A percentile compares a stretch with the other conserved stretches of the same genome.
These are phyloP conservation scores for Gobionotothen gibberifrons DNA, from an alignment of 2,797 vertebrate species.

Conservation along the genomic window DNA sequence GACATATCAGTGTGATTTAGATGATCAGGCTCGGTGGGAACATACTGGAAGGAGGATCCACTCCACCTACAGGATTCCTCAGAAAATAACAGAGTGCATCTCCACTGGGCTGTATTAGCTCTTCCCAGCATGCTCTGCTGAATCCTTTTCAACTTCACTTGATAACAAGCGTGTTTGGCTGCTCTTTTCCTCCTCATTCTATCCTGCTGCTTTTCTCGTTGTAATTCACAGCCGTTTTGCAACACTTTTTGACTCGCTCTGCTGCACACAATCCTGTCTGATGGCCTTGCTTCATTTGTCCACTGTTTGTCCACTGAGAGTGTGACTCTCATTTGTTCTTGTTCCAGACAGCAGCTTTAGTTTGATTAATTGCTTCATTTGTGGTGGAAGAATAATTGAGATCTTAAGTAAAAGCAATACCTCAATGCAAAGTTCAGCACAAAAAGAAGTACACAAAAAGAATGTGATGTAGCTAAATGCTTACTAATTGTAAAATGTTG, in stretches of 20 bases:
- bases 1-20: conserved; percentile 40
- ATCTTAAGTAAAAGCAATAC: conserved; percentile 6
- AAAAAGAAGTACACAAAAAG: neutral
- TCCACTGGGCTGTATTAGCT: conserved; percentile 43
- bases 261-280: conserved; percentile 25
- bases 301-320: conserved; percentile 6
- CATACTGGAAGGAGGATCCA: conserved; percentile 68
- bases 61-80: conserved; percentile 71
- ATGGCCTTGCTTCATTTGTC: conserved; percentile 35
- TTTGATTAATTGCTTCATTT: conserved; percentile 3
- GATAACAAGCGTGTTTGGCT: conserved; percentile 61
- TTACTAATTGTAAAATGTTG: neutral
- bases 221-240: conserved; percentile 50
- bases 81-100: conserved; percentile 59
- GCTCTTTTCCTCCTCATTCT: conserved; percentile 31
- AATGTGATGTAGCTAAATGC: neutral
- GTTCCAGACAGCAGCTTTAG: neutral
- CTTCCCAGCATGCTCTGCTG: conserved; percentile 56
- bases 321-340: neutral
- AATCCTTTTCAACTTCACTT: conserved; percentile 59
- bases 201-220: conserved; percentile 42
- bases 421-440: neutral
- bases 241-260: conserved; percentile 35
- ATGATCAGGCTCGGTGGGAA: conserved; percentile 50
- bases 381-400: conserved; percentile 4